Base-by-base conservation (phyloP, 2,113 vertebrate species). In the Perca schrenkii region DNA sequence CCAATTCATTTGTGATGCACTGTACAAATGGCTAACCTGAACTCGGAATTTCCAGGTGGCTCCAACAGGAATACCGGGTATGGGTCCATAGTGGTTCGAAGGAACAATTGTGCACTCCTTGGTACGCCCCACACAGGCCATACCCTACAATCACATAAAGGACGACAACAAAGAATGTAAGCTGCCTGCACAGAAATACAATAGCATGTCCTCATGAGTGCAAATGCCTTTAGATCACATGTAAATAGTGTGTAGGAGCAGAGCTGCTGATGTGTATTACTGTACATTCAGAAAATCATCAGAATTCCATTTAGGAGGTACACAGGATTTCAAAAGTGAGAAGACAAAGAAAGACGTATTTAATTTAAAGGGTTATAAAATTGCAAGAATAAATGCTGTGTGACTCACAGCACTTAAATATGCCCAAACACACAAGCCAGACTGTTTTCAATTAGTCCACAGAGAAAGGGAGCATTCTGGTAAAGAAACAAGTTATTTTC, bases 21-120 rank as follows among this genome's bases (percentile, higher is more conserved):
- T 21, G 11, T 40, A 40, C 54, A 65, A 47, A 62, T 13, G 8
- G 65, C 83, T 83, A 50, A 98, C 98, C 97, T 99, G 98, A 83
- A 99, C 98, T 95, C 98, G 96, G 93, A 99, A 99, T 87, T 99
- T 99, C 98, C 98, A 99, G 3, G 97, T 97, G 74, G 98, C 97
- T 82, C 98, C 98, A 80, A 99, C 98, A 81, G 98, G 98, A 95
- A 99, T 90, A 36, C 98, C 98, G 72, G 98, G 98, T 90, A 99
- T 96, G 34, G 98, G 98, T 61, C 98, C 98, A 86, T 99, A 99
- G 85, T 99, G 98, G 93, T 99, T 99, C 47, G 98, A 99, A 68
- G 98, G 98, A 83, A 99, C 98, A 88, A 99, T 98, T 78, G 98
- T 99, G 94, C 98, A 99, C 94, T 99, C 97, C 94, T 97, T 99